Evolutionary conservation across 1,140 invertebrate genomes (phyloP).

Genomic region (Papilio xuthus): DNA sequence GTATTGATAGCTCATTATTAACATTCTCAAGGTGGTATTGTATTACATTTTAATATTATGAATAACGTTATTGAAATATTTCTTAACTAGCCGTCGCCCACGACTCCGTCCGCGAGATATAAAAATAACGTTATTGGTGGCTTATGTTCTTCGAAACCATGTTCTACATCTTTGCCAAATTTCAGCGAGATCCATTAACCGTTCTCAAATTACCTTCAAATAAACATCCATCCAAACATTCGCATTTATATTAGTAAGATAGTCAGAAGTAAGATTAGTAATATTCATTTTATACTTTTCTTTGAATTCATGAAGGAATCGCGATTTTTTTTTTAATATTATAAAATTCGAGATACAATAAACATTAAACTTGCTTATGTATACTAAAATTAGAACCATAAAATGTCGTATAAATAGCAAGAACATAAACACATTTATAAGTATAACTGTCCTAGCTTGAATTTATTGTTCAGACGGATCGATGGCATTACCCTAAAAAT

Average conservation of each 20-base stretch:
- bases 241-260: too few relatives aligned
- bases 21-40: constrained; percentile 5
- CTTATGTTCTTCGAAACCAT: too few relatives aligned
- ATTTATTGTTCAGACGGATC: constrained; percentile 8
- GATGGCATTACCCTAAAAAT: constrained; percentile 30
- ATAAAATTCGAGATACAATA: too few relatives aligned
- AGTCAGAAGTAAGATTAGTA: too few relatives aligned
- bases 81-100: too few relatives aligned
- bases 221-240: too few relatives aligned
- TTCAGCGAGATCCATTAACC: too few relatives aligned
- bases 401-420: neutral
- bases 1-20: constrained; percentile 15
- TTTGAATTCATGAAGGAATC: neutral
- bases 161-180: too few relatives aligned
- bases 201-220: too few relatives aligned
- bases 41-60: neutral
- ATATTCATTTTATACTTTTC: neutral
- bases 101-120: too few relatives aligned
- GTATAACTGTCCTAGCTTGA: neutral
- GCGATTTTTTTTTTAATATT: neutral
- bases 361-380: neutral
- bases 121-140: too few relatives aligned
- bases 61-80: neutral
- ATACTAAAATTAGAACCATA: constrained; percentile 6
- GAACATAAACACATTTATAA: neutral